These are phyloP conservation scores for Motacilla alba DNA, from an alignment of 2,113 vertebrate species.

Conservation along the genomic window DNA sequence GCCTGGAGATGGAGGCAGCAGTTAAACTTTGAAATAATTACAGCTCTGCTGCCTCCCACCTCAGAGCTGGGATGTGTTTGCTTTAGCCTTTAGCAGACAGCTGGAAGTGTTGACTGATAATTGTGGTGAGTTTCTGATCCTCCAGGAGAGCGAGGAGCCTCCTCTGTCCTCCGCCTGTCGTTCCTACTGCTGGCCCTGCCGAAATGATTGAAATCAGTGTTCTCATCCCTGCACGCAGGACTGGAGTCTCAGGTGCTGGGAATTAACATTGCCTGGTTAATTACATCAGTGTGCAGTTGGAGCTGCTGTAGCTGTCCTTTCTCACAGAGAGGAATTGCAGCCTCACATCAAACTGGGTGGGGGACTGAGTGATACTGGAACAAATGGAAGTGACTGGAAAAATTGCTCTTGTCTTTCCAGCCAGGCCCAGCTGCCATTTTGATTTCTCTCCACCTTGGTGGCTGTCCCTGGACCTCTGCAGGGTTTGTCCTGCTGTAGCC, in stretches of 20 bases:
- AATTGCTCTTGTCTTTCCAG: not conserved
- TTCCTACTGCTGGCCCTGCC: not conserved
- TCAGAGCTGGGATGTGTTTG: not conserved
- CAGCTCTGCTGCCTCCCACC: not conserved
- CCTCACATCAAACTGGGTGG: not conserved
- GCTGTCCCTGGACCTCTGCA: not conserved
- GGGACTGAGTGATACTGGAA: slow-evolving; percentile 1
- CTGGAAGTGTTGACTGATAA: slow-evolving; percentile 2
- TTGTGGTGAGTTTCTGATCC: not conserved
- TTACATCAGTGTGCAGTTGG: not conserved
- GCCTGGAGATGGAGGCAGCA: not conserved
- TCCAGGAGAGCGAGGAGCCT: not conserved
- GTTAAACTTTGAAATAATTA: not conserved
- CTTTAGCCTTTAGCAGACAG: not conserved
- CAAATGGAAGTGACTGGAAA: slow-evolving; percentile 30
- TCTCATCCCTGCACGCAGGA: not conserved
- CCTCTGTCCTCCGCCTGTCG: not conserved
- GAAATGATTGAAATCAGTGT: not conserved
- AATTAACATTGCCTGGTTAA: not conserved
- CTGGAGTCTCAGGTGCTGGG: slow-evolving; percentile 33
- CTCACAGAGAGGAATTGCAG: not conserved
- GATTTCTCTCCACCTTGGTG: slow-evolving; percentile 21
- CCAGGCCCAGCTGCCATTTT: slow-evolving; percentile 15
- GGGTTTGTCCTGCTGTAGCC: not conserved
- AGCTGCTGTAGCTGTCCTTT: not conserved